phyloP scores from a whole-genome alignment of 2,113 vertebrate species.

The Columbina picui region DNA sequence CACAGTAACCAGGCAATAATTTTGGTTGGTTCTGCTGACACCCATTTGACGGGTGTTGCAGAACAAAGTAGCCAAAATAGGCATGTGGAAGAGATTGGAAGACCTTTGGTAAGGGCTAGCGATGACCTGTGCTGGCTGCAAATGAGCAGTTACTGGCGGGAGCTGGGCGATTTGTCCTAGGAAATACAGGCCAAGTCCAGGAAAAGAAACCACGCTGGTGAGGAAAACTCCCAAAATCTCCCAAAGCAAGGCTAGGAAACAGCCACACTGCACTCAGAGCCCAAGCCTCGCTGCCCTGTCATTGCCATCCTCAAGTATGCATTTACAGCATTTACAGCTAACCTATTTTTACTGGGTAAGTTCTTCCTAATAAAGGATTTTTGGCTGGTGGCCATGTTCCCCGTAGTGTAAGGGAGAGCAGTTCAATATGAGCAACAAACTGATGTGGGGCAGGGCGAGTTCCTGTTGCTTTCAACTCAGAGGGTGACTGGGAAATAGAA shows the following conservation, averaged over 20 bases:
- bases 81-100: neutral
- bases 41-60: neutral
- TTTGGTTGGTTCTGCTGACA: neutral
- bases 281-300: neutral
- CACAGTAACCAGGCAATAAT: neutral
- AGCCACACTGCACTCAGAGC: neutral
- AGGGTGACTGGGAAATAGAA: neutral
- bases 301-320: accelerated
- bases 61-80: neutral
- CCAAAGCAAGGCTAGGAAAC: neutral
- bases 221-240: neutral
- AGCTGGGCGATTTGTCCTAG: neutral
- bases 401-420: neutral
- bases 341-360: neutral
- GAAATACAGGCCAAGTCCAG: neutral
- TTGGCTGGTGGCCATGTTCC: neutral
- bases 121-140: neutral
- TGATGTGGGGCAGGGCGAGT: accelerated
- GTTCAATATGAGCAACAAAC: neutral
- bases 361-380: neutral
- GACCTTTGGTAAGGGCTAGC: neutral
- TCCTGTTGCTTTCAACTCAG: neutral
- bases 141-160: neutral
- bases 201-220: accelerated
- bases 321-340: neutral